A percentile compares a stretch with the other conserved stretches of the same genome.
These are phyloP conservation scores for Nerophis lumbriciformis DNA, from an alignment of 2,113 vertebrate genomes.

Conservation along the genomic window DNA sequence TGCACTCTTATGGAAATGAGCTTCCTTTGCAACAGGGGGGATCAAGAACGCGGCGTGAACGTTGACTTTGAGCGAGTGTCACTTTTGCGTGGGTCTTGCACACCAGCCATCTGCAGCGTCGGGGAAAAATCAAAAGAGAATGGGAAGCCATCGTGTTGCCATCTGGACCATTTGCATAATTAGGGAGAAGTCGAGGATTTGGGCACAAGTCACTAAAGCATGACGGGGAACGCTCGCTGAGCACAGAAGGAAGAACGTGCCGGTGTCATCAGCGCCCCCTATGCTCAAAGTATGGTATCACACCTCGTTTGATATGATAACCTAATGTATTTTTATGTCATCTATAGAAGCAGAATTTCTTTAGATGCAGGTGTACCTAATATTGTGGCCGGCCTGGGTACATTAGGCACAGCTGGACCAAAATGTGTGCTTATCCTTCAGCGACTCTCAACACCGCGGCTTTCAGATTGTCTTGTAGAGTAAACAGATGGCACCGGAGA, in stretches of 20 bases:
- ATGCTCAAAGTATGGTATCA: conserved; percentile 7
- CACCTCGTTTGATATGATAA: background rate
- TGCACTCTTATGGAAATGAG: background rate
- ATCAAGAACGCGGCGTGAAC: conserved; percentile 49
- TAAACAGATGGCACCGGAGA: conserved; percentile 11
- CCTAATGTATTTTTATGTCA: no score
- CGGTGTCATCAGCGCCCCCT: conserved; percentile 45
- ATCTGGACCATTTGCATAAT: conserved; percentile 73
- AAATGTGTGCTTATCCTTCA: conserved; percentile 4
- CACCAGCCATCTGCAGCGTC: conserved; percentile 47
- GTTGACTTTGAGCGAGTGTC: conserved; percentile 51
- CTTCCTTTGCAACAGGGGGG: conserved; percentile 18
- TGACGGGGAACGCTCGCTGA: conserved; percentile 63
- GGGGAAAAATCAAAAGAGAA: conserved; percentile 58
- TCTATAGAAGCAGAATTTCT: no score
- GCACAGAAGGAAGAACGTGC: conserved; percentile 36
- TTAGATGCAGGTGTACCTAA: background rate
- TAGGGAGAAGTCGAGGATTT: conserved; percentile 61
- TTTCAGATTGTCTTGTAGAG: conserved; percentile 7
- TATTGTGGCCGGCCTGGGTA: background rate
- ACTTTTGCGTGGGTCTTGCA: conserved; percentile 49
- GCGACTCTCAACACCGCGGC: conserved; percentile 5
- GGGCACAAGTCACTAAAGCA: conserved; percentile 56
- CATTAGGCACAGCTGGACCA: conserved; percentile 1
- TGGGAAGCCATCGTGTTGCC: conserved; percentile 64